Percentiles rank a stretch among this genome's conserved stretches.
These are phyloP conservation scores for Neodontobutis hainanensis DNA, from an alignment of 2,113 vertebrate genomes.

Conservation along the genomic window DNA sequence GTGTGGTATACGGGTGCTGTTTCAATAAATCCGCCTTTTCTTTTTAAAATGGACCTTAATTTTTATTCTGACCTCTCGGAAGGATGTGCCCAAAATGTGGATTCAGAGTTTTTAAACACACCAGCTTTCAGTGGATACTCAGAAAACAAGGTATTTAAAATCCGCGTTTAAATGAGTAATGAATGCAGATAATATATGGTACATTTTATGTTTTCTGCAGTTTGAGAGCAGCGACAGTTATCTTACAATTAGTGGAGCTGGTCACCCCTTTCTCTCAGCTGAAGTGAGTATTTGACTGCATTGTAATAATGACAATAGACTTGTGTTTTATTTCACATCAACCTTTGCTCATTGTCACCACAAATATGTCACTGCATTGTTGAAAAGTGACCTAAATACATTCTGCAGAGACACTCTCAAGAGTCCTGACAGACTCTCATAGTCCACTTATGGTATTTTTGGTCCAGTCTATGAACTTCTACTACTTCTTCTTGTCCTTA, in stretches of 20 bases:
- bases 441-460: not conserved
- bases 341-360: no score
- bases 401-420: no score
- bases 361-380: not conserved
- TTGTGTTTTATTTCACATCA: no score
- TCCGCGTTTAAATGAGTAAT: not conserved
- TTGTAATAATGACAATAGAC: no score
- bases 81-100: conserved; percentile 69
- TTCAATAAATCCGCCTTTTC: not conserved
- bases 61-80: conserved; percentile 77
- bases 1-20: not conserved
- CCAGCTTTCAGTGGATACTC: conserved; percentile 68
- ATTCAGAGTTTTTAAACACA: conserved; percentile 71
- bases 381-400: no score
- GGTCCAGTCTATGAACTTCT: not conserved
- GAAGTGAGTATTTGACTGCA: conserved; percentile 48
- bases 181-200: not conserved
- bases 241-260: conserved; percentile 84
- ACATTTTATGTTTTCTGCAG: conserved; percentile 75
- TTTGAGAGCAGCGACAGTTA: conserved; percentile 86
- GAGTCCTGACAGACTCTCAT: no score
- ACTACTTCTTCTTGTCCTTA: conserved; percentile 18
- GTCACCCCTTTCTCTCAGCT: conserved; percentile 85
- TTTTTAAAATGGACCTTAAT: conserved; percentile 71
- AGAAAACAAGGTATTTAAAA: conserved; percentile 64